Evolutionary conservation across 92 coral and sea anemone species (phyloP), one percentile per base, ranked within the genome.

Genomic region (Porites cylindrica): DNA sequence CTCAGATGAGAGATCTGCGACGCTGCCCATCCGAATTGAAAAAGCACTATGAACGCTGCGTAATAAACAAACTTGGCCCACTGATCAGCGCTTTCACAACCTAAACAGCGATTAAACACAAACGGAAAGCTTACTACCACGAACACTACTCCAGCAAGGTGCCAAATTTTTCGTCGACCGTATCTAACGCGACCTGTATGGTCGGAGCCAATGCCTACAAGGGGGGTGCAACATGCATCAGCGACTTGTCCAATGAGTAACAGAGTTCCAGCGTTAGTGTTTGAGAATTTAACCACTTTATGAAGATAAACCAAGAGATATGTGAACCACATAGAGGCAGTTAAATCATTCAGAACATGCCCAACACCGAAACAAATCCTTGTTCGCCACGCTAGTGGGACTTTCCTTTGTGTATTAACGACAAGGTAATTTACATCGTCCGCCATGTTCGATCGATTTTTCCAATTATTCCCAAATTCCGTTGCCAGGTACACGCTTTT

Each of bases 21-120:
- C 0, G 99, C 85, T 18, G 99, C 99, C 99, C 99, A 97, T 19
- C 99, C 99, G 79, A 95, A 95, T 85, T 97, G 99, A 67, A 97
- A 97, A 29, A 97, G 88, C 19, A 85, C 96, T 64, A 97, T 92
- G 72, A 97, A 97, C 58, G 97, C 96, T 1, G 93, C 85, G 61
- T 97, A 97, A 78, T 97, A 97, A 61, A 97, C 10, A 60, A 97
- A 92, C 85, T 90, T 81, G 7, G 96, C 96, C 90, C 90, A 92
- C 7, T 95, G 93, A 0, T 92, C 79, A 2, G 98, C 53, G 38
- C 86, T 85, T 32, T 75, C 92, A 70, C 98, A 97, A 24, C 93
- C 94, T 14, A 97, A 56, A 67, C 99, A 95, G 56, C 85, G 86
- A 38, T 90, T 95, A 73, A 97, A 97, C 59, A 97, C 95, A 80